Evolutionary conservation across 2,888 invertebrate genomes (phyloP), one percentile per base, ranked within the genome.

Genomic region (Autographa gamma): DNA sequence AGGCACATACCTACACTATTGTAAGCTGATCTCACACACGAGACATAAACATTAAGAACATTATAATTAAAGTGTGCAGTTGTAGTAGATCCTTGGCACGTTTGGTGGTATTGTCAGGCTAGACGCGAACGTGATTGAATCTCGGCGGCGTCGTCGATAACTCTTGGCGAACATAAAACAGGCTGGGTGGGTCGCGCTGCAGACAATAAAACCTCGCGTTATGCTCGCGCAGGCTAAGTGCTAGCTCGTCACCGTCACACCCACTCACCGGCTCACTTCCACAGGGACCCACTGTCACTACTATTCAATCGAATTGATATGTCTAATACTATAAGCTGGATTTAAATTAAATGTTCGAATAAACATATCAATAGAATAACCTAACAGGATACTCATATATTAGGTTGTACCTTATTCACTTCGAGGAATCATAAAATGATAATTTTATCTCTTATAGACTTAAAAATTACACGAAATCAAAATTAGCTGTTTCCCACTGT

Each of bases 191-290:
- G 54, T 19, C 38, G 18, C 43, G 18, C 34, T 25, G 3, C 14
- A 54, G 8, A 70, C 63, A 67, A 62, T 68, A 60, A 72, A 66
- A 64, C 72, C 69, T 63, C 69, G 59, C 67, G 77, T 76, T 62
- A 16, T 34, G 72, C 52, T 63, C 62, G 52, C 69, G 54, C 67
- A 32, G 76, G 78, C 77, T 81, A 82, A 82, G 71, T 80, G 76
- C 76, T 72, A 69, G 71, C 69, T 75, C 48, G 48, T 48, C 48
- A 48, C 48, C 71, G 77, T 78, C 64, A 66, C 80, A 69, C 81
- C 80, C 74, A 80, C 81, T 66, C 80, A 48, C 18, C n/a, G 14
- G 11, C 25, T 48, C 25, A 56, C 54, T 19, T 56, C 54, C 13
- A 25, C 54, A 13, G 19, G 54, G 9, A 19, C 19, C 11, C 19